phyloP scores from a whole-genome alignment of 2,113 vertebrate genomes.

The Porphyrio hochstetteri region DNA sequence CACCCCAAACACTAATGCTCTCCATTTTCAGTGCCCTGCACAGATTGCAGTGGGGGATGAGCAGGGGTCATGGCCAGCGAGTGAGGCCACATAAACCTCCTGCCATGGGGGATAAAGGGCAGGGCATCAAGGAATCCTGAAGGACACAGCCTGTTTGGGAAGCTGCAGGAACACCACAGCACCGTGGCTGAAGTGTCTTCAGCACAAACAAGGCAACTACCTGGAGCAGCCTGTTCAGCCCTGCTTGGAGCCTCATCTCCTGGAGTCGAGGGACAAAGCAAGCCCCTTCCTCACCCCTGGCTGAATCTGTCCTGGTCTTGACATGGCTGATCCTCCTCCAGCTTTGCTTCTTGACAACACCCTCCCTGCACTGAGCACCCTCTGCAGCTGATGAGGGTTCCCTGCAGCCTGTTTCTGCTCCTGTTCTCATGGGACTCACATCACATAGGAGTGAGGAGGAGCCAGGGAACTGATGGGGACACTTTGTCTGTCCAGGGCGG shows the following conservation, averaged over 20 bases:
- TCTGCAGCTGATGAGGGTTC: neutral
- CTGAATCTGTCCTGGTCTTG: neutral
- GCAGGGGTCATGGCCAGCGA: neutral
- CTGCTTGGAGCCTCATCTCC: neutral
- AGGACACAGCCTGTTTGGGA: neutral
- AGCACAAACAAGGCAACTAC: neutral
- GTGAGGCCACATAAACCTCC: neutral
- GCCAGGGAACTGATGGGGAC: neutral
- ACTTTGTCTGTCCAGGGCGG: neutral
- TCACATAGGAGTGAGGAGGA: fast-evolving
- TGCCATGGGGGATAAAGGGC: neutral
- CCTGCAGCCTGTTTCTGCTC: neutral
- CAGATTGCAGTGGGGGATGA: neutral
- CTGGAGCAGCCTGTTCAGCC: neutral
- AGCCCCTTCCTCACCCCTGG: neutral
- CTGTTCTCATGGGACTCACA: fast-evolving
- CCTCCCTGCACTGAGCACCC: neutral
- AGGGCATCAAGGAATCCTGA: neutral
- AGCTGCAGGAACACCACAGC: neutral
- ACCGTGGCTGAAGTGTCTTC: neutral
- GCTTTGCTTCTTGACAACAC: neutral
- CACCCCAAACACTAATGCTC: neutral
- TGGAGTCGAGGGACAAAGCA: neutral
- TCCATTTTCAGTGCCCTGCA: neutral
- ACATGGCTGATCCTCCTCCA: fast-evolving